Evolutionary conservation across 1,140 invertebrate species (phyloP), one percentile per base, ranked within the genome.

Genomic region (Aphaenogaster floridana): DNA sequence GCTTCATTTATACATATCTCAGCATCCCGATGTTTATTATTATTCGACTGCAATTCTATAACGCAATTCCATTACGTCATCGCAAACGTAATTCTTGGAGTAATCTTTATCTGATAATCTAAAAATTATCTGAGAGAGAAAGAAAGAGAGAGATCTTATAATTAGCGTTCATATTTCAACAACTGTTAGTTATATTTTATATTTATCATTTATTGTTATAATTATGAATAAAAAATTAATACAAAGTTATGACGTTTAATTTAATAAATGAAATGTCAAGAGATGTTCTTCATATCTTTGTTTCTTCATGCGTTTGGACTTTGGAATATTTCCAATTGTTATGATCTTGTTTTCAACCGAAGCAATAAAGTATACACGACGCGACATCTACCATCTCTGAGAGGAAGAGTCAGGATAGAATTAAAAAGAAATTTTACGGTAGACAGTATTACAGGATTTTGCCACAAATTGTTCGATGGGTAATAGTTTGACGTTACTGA

Each of bases 211-310:
- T 72, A 74, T 54, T 36, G 8, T 64, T 15, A 79, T 50, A 15
- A 64, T 54, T 52, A 72, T 81, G 72, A 59, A 34, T 2, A 48
- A 66, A 28, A 68, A 45, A 77, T 34, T 17, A 76, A 21, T 39
- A 28, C 17, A 42, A 21, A 15, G 2, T 57, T 77, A 45, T 45
- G 28, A 4, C 7, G 11, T 42, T 76, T 57, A 11, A 63, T 11
- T 64, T 36, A 39, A 48, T 3, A 13, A 9, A 3, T 36, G 2
- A 36, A n/a, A 36, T 78, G 0, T 11, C 0, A 17, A 42, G 7
- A 50, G 13, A 50, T 3, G 8, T 52, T 66, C 52, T 17, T 15
- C 21, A 15, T 17, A 21, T 68, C 15, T 69, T 21, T 45, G 42
- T 21, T 42, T 9, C 1, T 66, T 66, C 6, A 11, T 36, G 4